Evolutionary conservation across 2,113 vertebrate species (phyloP).

Genomic region (Vulpes ferrilata): DNA sequence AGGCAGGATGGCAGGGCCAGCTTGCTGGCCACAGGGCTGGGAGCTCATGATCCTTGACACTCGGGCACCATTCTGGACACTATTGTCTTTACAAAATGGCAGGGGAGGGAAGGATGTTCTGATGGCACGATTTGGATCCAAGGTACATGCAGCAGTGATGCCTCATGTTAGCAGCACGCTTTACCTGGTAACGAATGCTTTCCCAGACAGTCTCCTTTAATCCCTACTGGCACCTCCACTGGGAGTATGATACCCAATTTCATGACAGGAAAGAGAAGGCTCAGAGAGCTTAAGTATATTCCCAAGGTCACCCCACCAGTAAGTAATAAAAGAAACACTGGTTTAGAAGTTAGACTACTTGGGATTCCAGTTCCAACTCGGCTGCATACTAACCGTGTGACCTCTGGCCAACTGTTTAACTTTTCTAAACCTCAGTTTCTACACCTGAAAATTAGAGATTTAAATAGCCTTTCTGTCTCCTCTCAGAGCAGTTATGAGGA

Average conservation of each 20-base stretch:
- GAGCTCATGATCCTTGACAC: background rate
- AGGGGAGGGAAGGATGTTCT: rapidly evolving
- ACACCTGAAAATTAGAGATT: slow-evolving; percentile 66
- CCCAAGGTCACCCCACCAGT: background rate
- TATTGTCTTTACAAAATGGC: background rate
- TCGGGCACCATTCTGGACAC: background rate
- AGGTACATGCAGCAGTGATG: background rate
- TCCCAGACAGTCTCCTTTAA: background rate
- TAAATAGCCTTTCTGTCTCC: slow-evolving; percentile 33
- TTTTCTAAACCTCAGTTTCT: slow-evolving; percentile 50
- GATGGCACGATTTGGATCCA: background rate
- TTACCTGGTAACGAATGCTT: background rate
- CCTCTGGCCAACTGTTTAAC: slow-evolving; percentile 1
- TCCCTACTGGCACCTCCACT: background rate
- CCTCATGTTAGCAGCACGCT: background rate
- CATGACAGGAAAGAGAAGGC: background rate
- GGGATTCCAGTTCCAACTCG: background rate
- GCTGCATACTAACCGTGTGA: background rate
- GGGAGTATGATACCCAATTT: background rate
- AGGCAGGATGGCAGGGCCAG: background rate
- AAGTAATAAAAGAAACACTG: background rate
- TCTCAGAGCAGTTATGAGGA: slow-evolving; percentile 51
- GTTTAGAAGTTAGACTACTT: background rate
- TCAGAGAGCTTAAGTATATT: background rate
- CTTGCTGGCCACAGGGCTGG: background rate